Evolutionary conservation across 2,888 invertebrate genomes (phyloP), one percentile per base, ranked within the genome.

Genomic region (Nomada fabriciana): DNA sequence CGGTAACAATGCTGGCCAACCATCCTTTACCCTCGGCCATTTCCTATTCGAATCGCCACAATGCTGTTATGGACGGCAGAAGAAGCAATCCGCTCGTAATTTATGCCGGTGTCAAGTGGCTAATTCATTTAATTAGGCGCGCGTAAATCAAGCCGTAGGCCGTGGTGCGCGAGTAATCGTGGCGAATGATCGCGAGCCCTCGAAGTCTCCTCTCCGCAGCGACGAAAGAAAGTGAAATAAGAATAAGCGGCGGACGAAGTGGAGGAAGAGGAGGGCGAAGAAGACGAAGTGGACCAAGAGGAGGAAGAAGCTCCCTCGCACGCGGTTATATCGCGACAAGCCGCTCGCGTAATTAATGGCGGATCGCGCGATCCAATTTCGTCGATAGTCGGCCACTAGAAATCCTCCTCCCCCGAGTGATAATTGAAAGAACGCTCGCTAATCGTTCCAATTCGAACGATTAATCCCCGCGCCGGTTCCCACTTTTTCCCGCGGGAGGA

Each of bases 41-140:
- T 47, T 15, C 47, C 47, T 15, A 15, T 13, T 47, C 47, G 47
- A 47, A 11, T 47, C 11, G 57, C 23, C 23, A n/a, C 3, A 25
- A 57, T 13, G 57, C 57, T 11, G 20, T 9, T 11, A 57, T 23
- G 11, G 25, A 23, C 23, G 11, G n/a, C 13, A 23, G 57, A 57
- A 20, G 23, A 25, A 20, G 11, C 59, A 43, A 70, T 70, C 60
- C 15, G 29, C 29, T 29, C 20, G 47, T 74, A 74, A 78, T 78
- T 78, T 78, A 74, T 61, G n/a, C 85, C 75, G 67, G 76, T 71
- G 85, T 67, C 80, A 59, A 75, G 75, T 69, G 83, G 80, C 77
- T 85, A 83, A 85, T 85, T 85, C 86, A 73, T 83, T 85, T 85
- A 85, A 85, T 85, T 85, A 80, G 80, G 75, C 71, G 71, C 77